Conservation (phyloP, 2,888 invertebrate genomes). For the Nephrotoma flavescens region DNA sequence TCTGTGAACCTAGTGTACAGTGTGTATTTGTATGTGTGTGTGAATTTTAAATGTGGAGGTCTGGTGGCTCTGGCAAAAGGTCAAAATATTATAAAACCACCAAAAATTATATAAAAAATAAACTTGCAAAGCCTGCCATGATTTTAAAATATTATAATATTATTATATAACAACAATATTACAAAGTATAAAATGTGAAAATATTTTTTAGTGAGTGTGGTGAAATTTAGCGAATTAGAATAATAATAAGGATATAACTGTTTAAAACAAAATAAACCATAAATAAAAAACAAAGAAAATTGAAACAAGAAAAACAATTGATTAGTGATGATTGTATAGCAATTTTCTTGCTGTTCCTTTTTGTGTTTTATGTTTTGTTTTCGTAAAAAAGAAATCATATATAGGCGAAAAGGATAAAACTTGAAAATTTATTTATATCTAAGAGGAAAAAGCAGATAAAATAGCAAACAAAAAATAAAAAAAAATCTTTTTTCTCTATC, state of each 20-base stretch:
- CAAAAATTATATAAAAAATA: not conserved
- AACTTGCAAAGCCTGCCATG: not conserved
- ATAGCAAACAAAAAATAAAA: not conserved
- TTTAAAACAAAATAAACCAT: not conserved
- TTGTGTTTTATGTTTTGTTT: not conserved
- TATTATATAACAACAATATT: not conserved
- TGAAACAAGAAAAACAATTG: not conserved
- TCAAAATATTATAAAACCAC: not conserved
- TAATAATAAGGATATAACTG: not conserved
- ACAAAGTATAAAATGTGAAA: not conserved
- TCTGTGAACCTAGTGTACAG: not conserved
- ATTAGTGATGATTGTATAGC: not conserved
- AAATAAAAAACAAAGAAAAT: not conserved
- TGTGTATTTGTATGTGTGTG: not conserved
- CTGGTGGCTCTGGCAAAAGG: not conserved
- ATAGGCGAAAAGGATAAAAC: not conserved
- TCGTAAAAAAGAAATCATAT: not conserved
- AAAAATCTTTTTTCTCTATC: not conserved
- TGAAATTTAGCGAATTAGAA: not conserved
- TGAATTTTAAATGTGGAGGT: no score
- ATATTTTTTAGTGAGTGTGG: not conserved
- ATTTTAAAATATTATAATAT: not conserved
- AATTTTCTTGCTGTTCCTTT: not conserved
- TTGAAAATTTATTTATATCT: not conserved
- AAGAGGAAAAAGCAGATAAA: not conserved